Percentiles rank a stretch among this genome's conserved stretches.
Conservation (phyloP, 2,797 vertebrate species). For the Pterois miles region DNA sequence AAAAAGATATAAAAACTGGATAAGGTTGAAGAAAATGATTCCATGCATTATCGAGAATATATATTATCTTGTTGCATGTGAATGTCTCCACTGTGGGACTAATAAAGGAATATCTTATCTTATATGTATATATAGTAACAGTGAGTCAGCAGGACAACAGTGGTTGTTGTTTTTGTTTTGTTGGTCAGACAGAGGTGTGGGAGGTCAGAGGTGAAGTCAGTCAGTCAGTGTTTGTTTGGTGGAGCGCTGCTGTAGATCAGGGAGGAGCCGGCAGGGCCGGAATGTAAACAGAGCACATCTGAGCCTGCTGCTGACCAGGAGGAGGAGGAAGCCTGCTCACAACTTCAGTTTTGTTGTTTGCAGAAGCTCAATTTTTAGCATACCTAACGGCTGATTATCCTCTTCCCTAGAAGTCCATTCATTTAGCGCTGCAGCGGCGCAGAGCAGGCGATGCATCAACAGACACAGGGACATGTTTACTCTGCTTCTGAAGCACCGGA, state of each 20-base stretch:
- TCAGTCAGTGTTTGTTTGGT: slow-evolving; percentile 51
- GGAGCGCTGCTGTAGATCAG: slow-evolving; percentile 56
- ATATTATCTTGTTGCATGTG: too few relatives aligned
- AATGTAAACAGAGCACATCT: slow-evolving; percentile 75
- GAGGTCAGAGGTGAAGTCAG: slow-evolving; percentile 61
- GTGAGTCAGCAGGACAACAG: slow-evolving; percentile 21
- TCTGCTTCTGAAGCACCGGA: slow-evolving; percentile 46
- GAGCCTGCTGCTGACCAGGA: slow-evolving; percentile 47
- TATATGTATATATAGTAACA: too few relatives aligned
- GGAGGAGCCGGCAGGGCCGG: slow-evolving; percentile 62
- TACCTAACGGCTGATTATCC: background rate
- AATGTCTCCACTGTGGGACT: too few relatives aligned
- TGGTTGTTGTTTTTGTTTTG: slow-evolving; percentile 50
- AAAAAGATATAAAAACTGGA: background rate
- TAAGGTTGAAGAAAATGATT: background rate
- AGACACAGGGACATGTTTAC: slow-evolving; percentile 58
- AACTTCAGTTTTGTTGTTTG: slow-evolving; percentile 23
- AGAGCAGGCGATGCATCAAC: slow-evolving; percentile 27
- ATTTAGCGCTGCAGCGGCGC: background rate
- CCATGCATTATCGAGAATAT: background rate
- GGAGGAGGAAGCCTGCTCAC: slow-evolving; percentile 23
- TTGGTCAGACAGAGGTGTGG: slow-evolving; percentile 40
- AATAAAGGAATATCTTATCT: too few relatives aligned
- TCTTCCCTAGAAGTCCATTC: slow-evolving; percentile 23
- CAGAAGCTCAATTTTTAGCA: slow-evolving; percentile 10